These are phyloP conservation scores for Enteromius paludinosus DNA, from an alignment of 2,797 vertebrate genomes.

Conservation along the genomic window DNA sequence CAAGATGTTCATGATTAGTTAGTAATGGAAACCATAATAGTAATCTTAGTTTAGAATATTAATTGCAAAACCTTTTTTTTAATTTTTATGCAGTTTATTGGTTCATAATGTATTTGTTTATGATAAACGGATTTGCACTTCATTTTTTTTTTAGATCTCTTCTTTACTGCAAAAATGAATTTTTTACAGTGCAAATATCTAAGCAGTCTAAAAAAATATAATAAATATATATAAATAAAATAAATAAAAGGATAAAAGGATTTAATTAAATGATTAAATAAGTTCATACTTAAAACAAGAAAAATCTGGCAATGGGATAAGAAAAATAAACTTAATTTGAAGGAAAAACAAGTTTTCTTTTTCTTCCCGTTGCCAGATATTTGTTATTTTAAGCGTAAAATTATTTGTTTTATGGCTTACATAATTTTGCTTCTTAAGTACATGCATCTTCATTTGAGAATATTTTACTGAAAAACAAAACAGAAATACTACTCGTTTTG, in stretches of 20 bases:
- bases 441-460: not conserved
- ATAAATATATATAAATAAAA: too few relatives aligned
- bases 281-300: not conserved
- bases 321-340: not conserved
- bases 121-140: not conserved
- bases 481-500: not conserved
- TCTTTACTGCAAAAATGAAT: not conserved
- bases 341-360: not conserved
- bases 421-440: not conserved
- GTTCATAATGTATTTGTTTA: not conserved
- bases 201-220: too few relatives aligned
- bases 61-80: not conserved
- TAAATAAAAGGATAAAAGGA: too few relatives aligned
- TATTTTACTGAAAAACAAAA: not conserved
- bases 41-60: not conserved
- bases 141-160: not conserved
- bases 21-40: not conserved
- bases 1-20: not conserved
- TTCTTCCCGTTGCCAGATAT: not conserved
- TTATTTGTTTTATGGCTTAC: not conserved
- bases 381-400: not conserved
- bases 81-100: not conserved
- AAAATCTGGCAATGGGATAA: not conserved
- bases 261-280: not conserved
- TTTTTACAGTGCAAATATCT: not conserved